Percentiles rank a stretch among this genome's conserved stretches.
These are phyloP conservation scores for Syncerus caffer DNA, from an alignment of 2,797 vertebrate genomes.

Conservation along the genomic window DNA sequence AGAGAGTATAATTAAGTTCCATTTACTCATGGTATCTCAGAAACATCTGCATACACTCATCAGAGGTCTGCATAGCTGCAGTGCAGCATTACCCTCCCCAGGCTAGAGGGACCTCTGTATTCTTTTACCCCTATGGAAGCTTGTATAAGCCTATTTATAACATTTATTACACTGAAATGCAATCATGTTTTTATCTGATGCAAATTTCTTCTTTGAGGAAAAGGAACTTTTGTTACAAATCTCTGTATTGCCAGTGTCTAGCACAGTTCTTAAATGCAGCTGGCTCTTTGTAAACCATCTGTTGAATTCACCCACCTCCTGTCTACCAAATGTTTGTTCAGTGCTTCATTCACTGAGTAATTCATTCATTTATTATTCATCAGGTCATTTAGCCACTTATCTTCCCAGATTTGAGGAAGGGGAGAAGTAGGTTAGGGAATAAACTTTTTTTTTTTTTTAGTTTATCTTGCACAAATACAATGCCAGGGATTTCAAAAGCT, in stretches of 20 bases:
- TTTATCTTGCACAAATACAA: not conserved
- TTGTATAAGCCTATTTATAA: not conserved
- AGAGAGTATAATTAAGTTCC: conserved; percentile 38
- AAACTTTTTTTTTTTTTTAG: not conserved
- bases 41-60: not conserved
- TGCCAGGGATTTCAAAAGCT: not conserved
- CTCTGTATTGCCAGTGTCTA: not conserved
- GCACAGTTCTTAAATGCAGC: not conserved
- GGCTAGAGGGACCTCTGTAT: not conserved
- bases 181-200: not conserved
- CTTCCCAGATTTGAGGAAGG: not conserved
- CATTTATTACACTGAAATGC: not conserved
- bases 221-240: not conserved
- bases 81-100: not conserved
- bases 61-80: not conserved
- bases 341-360: not conserved
- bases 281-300: not conserved
- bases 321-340: not conserved
- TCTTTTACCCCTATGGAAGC: not conserved
- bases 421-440: not conserved
- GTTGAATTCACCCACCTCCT: not conserved
- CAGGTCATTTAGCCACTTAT: not conserved
- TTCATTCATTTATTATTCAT: not conserved
- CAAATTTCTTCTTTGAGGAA: conserved; percentile 16
- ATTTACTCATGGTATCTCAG: not conserved